Base-by-base conservation (phyloP, 2,888 invertebrate genomes). In the Anorthoa munda region DNA sequence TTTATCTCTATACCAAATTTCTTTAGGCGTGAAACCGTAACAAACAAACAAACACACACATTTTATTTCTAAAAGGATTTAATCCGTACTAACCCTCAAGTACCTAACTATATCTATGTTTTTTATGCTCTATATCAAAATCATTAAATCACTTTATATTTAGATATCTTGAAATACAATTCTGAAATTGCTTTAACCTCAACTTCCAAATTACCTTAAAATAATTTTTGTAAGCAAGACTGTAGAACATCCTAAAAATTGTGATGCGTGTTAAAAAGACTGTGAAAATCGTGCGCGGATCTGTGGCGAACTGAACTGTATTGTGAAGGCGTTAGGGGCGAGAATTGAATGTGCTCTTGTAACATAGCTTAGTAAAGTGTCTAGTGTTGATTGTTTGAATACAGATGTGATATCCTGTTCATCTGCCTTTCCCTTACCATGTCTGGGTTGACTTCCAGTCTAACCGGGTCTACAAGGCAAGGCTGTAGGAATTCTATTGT, bases 331-430 rank as follows among this genome's bases (percentile, higher is more conserved):
- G 0, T 61, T 67, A 74, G 82, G 78, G 77, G 84, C 84, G 73
- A 79, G 84, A 82, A 75, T 84, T 15, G 46, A 56, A 12, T 82
- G 74, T 72, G 63, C 26, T 81, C 58, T 60, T 77, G 81, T 80
- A 80, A 3, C 4, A 60, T 74, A 79, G 48, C 26, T 60, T 75
- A 21, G 12, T 11, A 45, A 45, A 60, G 3, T 55, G 26, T 76
- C 18, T 48, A 60, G 4, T 67, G 64, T 18, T 51, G 17, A n/a
- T 50, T 50, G 1, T 69, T 77, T 2, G 15, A 0, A 45, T 18
- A 17, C 15, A 15, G 15, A 21, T 53, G 21, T 53, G 18, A 46
- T 59, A 45, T 12, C n/a, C 5, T n/a, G 7, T 7, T 65, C 4
- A 45, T 31, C n/a, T 7, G 26, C 0, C 21, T 39, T 13, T 21